Base-by-base conservation (phyloP, 2,113 vertebrate species). In the Zosterops pallidus region DNA sequence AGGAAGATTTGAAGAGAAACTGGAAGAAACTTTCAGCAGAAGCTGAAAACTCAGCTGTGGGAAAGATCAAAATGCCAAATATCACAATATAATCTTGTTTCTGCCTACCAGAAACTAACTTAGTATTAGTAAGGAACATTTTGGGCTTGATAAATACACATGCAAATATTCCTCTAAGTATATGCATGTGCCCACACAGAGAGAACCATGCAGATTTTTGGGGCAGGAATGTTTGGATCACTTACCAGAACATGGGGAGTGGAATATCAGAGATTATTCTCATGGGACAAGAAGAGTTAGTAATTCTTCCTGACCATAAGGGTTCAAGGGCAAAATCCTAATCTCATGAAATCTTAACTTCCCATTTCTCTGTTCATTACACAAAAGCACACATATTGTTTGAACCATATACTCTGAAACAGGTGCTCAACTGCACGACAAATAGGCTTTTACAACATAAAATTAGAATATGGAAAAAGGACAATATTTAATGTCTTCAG, bases 171-270 rank as follows among this genome's bases (percentile, higher is more conserved):
- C 6, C 55, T 62, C 17, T 77, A 57, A 49, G 9, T 9, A 60
- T 12, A 14, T 9, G 4, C 0, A 2, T 6, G 9, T 31, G 9
- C 11, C 28, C 24, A 35, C 5, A 26, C 9, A 35, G 4, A 23
- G 5, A 63, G 25, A 85, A 10, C 8, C 29, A 52, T 0, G 8
- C 2, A 39, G 47, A 71, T 79, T 93, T 83, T 28, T 52, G 19
- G 8, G 37, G 35, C 41, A 57, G 7, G 6, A 8, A 53, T 9
- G 3, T 60, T 44, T 69, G 17, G 21, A 47, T 93, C 18, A 29
- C 8, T 74, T 52, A 26, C 5, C 50, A 26, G 14, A 77, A 11
- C 0, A 0, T 41, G 41, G 9, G 37, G 69, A 69, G 19, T 6
- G 65, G 89, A 78, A 71, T 3, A 59, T 5, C 3, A 13, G 8